Evolutionary conservation across 2,888 invertebrate genomes (phyloP), one percentile per base, ranked within the genome.

Genomic region (Empis stercorea): DNA sequence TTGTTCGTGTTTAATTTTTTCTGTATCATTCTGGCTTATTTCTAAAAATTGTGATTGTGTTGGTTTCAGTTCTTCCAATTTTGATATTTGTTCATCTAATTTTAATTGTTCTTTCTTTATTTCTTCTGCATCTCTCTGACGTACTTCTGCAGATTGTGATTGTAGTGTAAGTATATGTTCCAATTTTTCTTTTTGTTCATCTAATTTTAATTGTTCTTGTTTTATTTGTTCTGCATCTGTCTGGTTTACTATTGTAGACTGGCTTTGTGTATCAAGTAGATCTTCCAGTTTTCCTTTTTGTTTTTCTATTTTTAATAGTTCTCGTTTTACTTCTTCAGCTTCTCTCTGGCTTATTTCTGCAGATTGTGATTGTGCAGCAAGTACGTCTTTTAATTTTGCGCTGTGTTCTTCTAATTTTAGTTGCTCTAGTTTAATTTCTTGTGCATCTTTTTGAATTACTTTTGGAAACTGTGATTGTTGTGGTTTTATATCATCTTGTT

Each of bases 251-350:
- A 9, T 4, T 32, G 32, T 9, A 13, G 13, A 13, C 20, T 20
- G 20, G 20, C 4, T 3, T 20, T 5, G 20, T 20, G 20, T 20
- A 5, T 20, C 20, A 3, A 20, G 20, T 5, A 20, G 20, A 20
- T 20, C 43, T 38, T 48, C 56, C 64, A 63, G 48, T 39, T 44
- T 16, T 30, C 53, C 45, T 13, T 32, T 32, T 5, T 32, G 10
- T 32, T 32, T 3, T 9, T 32, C 32, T 32, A 32, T 5, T 3
- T 32, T 13, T 13, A 32, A 3, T 9, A 43, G 10, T 10, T 17
- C 45, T 11, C 38, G 5, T 37, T 40, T 17, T 4, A 27, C 9
- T 14, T 10, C 32, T 23, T 46, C 48, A 0, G 41, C 15, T 32
- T 40, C 34, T 7, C 30, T 44, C 5, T 27, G 27, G 5, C n/a